Evolutionary conservation across 1,140 invertebrate species (phyloP), one percentile per base, ranked within the genome.

Genomic region (Drosophila busckii): DNA sequence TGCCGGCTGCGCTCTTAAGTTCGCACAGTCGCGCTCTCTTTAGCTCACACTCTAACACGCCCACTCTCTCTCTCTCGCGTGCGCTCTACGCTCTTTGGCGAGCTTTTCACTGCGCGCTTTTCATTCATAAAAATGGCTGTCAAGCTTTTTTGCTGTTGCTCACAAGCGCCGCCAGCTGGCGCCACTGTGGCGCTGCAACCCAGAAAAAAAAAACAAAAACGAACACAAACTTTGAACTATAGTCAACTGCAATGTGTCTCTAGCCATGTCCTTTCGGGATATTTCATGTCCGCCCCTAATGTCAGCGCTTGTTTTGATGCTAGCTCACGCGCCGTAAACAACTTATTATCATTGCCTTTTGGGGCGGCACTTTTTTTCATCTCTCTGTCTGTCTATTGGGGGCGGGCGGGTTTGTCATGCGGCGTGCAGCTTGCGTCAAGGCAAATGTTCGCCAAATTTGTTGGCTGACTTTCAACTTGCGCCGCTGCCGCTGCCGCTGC

Each of bases 231-330:
- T n/a, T n/a, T n/a, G 26, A 12, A 17, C 25, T 5, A 29, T 20
- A 31, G 15, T n/a, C 22, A 46, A 52, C 35, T 62, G 70, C 63
- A 40, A 52, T 59, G 28, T 40, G 35, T 49, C 35, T 34, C 26
- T 16, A 23, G 16, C 29, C 12, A 8, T 22, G 26, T 31, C 17
- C 45, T 12, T 28, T 13, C 9, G 9, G 17, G 41, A 29, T 60
- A 37, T 63, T n/a, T 76, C 71, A 65, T 78, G 73, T 80, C 73
- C 73, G 73, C 73, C 75, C 75, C 75, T 80, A 80, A 80, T 82
- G 73, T 80, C 73, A 80, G 73, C 75, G 69, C 73, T 80, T 80
- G 73, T 80, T 80, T 80, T 80, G 73, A 80, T 80, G 73, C 73
- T 73, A 82, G 46, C 73, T 80, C 73, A 80, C 73, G 73, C 73